Evolutionary conservation across 2,797 vertebrate genomes (phyloP), one percentile per base, ranked within the genome.

Genomic region (Labroides dimidiatus): DNA sequence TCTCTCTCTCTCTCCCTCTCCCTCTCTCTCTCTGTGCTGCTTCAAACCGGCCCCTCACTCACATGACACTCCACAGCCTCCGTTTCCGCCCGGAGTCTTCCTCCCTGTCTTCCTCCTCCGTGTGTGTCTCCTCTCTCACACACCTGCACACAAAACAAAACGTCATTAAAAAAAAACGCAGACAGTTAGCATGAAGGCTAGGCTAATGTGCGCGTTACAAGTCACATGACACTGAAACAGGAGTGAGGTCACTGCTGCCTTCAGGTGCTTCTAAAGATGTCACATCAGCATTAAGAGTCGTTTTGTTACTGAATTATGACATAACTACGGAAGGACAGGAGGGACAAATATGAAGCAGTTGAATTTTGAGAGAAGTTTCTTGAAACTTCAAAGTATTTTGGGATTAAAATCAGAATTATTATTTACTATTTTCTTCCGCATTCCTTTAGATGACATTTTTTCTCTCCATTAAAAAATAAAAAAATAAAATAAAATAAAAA

Each of bases 121-220:
- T 16, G 4, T 20, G 2, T 4, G 11, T 8, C 12, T 13, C 37
- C 19, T 52, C 42, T 45, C 20, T 15, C 47, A 17, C 59, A 64
- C 43, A 72, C 71, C 77, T 84, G 78, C 44, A 68, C 15, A 9
- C 9, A 58, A 20, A 17, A 7, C 1, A 1, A 2, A 16, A 43
- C 39, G 19, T 7, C 11, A 6, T 21, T 10, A 36, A 0, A 20
- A 4, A 12, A 36, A 0, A 20, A 4, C 24, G 16, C 45, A 13
- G 2, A 14, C 8, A 20, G 30, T 43, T 6, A 10, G 16, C 58
- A 30, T 17, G 37, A 4, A 15, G 13, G 21, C 21, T 1, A 50
- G 21, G 15, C 11, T n/a, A 12, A 33, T 37, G 39, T 37, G 41
- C n/a, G 27, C 16, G 51, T 41, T n/a, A 41, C 19, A 21, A 14